These are phyloP conservation scores for Diaprepes abbreviatus DNA, from an alignment of 2,888 invertebrate genomes.

Conservation along the genomic window DNA sequence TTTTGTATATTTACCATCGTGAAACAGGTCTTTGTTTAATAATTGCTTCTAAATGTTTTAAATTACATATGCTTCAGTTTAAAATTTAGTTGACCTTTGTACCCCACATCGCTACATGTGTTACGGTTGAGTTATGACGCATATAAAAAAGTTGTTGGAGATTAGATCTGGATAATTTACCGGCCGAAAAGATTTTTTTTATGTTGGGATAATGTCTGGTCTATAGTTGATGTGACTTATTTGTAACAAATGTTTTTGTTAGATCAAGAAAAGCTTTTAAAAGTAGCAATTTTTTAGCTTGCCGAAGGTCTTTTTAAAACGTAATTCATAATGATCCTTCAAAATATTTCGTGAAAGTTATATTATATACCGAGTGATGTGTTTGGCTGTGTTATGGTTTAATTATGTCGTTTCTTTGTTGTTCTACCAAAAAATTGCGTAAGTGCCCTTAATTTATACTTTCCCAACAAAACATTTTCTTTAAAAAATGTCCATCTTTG, in stretches of 20 bases:
- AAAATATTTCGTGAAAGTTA: too few relatives aligned
- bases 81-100: slow-evolving; percentile 34
- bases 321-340: too few relatives aligned
- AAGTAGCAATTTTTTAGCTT: too few relatives aligned
- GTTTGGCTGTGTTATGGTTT: slow-evolving; percentile 35
- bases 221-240: too few relatives aligned
- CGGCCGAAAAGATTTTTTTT: too few relatives aligned
- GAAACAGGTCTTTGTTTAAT: slow-evolving; percentile 6
- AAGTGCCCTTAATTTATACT: too few relatives aligned
- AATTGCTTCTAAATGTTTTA: not conserved
- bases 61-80: slow-evolving; percentile 24
- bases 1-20: not conserved
- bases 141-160: not conserved
- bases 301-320: too few relatives aligned
- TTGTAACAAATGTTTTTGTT: too few relatives aligned
- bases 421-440: slow-evolving; percentile 32
- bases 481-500: too few relatives aligned
- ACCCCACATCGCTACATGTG: not conserved
- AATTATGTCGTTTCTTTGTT: slow-evolving; percentile 41
- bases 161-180: not conserved
- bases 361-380: slow-evolving; percentile 26
- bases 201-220: too few relatives aligned
- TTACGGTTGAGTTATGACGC: not conserved
- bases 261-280: too few relatives aligned
- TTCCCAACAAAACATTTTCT: too few relatives aligned